Percentiles rank a stretch among this genome's conserved stretches.
Conservation (phyloP, 2,888 invertebrate genomes). For the Mythimna loreyi region DNA sequence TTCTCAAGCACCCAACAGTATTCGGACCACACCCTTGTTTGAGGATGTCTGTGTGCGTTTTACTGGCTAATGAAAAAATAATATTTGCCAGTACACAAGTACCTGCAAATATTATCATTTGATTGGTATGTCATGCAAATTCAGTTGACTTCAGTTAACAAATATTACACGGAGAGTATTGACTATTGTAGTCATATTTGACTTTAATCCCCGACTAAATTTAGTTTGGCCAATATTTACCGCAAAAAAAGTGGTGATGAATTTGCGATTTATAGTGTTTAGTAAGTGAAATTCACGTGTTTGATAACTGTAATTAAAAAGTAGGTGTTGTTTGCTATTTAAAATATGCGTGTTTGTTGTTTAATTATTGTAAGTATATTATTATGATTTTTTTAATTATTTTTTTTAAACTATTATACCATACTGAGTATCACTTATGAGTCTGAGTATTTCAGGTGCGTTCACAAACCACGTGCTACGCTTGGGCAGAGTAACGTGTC, state of each 20-base stretch:
- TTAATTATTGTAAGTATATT: no score
- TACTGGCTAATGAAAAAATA: slow-evolving; percentile 53
- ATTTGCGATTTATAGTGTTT: slow-evolving; percentile 5
- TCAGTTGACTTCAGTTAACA: slow-evolving; percentile 32
- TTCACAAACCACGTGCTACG: no score
- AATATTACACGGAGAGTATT: slow-evolving; percentile 41
- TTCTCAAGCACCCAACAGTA: neutral
- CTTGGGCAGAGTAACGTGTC: no score
- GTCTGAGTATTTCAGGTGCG: no score
- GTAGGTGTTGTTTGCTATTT: no score
- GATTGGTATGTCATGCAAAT: slow-evolving; percentile 48
- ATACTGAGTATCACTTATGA: no score
- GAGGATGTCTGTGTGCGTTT: slow-evolving; percentile 19
- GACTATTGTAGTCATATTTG: slow-evolving; percentile 31
- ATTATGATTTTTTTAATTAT: no score
- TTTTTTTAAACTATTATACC: no score
- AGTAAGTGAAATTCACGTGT: neutral
- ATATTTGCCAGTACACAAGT: slow-evolving; percentile 42
- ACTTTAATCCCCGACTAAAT: slow-evolving; percentile 43
- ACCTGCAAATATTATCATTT: slow-evolving; percentile 47
- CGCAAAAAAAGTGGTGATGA: slow-evolving; percentile 18
- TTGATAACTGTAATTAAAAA: neutral
- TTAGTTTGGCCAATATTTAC: slow-evolving; percentile 26
- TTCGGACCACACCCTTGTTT: slow-evolving; percentile 38
- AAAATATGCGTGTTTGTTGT: no score